These are phyloP conservation scores for Eueides isabella DNA, from an alignment of 1,140 invertebrate genomes.

Conservation along the genomic window DNA sequence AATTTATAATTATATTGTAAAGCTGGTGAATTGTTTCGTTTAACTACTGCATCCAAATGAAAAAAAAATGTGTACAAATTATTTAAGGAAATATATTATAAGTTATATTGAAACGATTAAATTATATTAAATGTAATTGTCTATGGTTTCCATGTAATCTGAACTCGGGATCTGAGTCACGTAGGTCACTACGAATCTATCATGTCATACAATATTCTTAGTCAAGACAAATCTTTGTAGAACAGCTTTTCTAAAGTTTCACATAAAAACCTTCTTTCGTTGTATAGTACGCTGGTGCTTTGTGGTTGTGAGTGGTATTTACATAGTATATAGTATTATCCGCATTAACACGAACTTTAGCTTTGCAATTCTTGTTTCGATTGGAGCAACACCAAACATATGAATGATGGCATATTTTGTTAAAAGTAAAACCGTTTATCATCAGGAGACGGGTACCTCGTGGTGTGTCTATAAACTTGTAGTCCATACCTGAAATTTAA, in stretches of 20 bases:
- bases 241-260: background rate
- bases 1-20: too few relatives aligned
- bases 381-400: slow-evolving; percentile 5
- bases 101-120: too few relatives aligned
- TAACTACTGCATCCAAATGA: too few relatives aligned
- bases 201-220: too few relatives aligned
- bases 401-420: background rate
- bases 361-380: slow-evolving; percentile 4
- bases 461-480: background rate
- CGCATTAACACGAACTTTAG: background rate
- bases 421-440: slow-evolving; percentile 1
- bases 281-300: background rate
- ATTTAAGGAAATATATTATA: too few relatives aligned
- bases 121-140: too few relatives aligned
- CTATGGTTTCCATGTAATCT: too few relatives aligned
- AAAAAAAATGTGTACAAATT: too few relatives aligned
- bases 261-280: background rate
- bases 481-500: background rate
- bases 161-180: too few relatives aligned
- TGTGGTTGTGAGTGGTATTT: background rate
- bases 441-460: background rate
- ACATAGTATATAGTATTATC: background rate
- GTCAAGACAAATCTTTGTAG: too few relatives aligned
- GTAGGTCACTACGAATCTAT: too few relatives aligned
- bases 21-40: too few relatives aligned